Evolutionary conservation across 2,888 invertebrate species (phyloP), one percentile per base, ranked within the genome.

Genomic region (Luffia ferchaultella): DNA sequence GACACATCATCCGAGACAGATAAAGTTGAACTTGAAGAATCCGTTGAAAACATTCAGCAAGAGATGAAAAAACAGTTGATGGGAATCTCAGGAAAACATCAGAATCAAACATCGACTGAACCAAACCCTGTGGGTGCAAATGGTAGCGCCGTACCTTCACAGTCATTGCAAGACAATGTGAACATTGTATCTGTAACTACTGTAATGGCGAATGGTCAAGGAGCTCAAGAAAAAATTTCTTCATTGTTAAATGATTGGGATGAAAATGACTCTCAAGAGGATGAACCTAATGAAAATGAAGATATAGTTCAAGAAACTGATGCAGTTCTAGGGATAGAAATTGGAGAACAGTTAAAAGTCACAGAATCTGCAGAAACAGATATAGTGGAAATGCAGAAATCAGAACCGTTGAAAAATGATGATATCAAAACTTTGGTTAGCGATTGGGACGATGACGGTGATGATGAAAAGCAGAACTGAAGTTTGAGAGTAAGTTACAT

Each of bases 391-490:
- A n/a, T n/a, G n/a, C n/a, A n/a, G n/a, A n/a, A n/a, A n/a, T n/a
- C n/a, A n/a, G 51, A 48, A 45, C 3, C 41, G 16, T 45, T 48
- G 47, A 54, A 56, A 52, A 46, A 45, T 18, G 50, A 54, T 44
- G 77, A 75, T 52, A 78, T 85, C 16, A 78, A 76, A 58, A 82
- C 65, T 53, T 64, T 85, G 54, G 84, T 85, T 16, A 85, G 84
- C 59, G 85, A 85, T 59, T 85, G 85, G 85, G 84, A 83, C 59
- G 85, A 85, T 52, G 79, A 78, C 40, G 78, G 79, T 1, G 77
- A 79, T 51, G 73, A 79, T 50, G 62, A 59, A 54, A 56, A 55
- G n/a, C 7, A 9, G 41, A 48, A 54, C 48, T 57, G 46, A 53
- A n/a, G n/a, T n/a, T n/a, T n/a, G n/a, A n/a, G n/a, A n/a, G n/a